Percentiles rank a stretch among this genome's conserved stretches.
Conservation (phyloP, 2,888 invertebrate species). For the Phyllotreta cruciferae region DNA sequence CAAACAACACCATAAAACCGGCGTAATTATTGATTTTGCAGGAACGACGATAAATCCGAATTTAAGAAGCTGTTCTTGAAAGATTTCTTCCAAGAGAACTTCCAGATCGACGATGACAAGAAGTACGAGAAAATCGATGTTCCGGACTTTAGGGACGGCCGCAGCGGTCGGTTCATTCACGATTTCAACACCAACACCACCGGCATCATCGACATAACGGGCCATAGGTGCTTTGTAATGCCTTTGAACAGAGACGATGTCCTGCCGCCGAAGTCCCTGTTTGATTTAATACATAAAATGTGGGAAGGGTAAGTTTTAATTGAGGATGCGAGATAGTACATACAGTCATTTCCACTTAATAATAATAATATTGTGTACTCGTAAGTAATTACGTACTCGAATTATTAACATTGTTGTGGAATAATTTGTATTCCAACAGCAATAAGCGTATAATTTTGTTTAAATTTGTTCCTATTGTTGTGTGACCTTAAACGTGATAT, state of each 20-base stretch:
- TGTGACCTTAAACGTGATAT: background rate
- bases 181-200: conserved; percentile 83
- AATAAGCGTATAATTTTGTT: too few species aligned
- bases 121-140: conserved; percentile 86
- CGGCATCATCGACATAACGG: conserved; percentile 61
- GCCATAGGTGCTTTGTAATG: conserved; percentile 86
- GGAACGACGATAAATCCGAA: conserved; percentile 26
- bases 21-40: conserved; percentile 1
- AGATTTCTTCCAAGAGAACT: conserved; percentile 72
- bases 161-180: conserved; percentile 86
- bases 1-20: background rate
- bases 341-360: too few species aligned
- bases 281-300: conserved; percentile 82
- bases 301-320: conserved; percentile 63
- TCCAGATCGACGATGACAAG: conserved; percentile 79
- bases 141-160: conserved; percentile 81
- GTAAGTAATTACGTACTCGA: background rate
- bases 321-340: too few species aligned
- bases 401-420: background rate
- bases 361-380: too few species aligned
- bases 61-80: conserved; percentile 33
- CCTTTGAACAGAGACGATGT: conserved; percentile 79
- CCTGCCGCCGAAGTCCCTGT: conserved; percentile 79
- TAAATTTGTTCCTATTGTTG: too few species aligned
- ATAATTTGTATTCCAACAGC: too few species aligned